Evolutionary conservation across 2,113 vertebrate species (phyloP).

Genomic region (Salvelinus sp.): DNA sequence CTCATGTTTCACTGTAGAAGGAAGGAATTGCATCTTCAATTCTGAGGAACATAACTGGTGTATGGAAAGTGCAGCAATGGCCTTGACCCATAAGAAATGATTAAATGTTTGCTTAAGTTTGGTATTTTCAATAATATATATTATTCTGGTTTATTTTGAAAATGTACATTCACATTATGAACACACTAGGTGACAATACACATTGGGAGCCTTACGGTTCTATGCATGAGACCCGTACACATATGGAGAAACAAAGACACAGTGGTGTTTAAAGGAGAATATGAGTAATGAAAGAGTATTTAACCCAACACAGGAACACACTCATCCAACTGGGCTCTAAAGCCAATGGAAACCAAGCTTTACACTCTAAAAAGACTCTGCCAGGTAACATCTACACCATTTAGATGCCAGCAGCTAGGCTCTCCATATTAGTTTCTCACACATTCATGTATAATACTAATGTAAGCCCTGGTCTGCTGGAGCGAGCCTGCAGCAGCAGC

Average conservation of each 20-base stretch:
- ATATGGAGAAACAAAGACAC: neutral
- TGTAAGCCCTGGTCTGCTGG: neutral
- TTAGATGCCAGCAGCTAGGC: neutral
- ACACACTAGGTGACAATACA: neutral
- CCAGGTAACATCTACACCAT: neutral
- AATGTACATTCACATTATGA: neutral
- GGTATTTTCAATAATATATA: neutral
- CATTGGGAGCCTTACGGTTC: neutral
- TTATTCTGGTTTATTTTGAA: neutral
- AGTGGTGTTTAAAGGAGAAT: neutral
- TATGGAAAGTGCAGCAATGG: neutral
- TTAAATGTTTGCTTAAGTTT: neutral
- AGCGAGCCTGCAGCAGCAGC: neutral
- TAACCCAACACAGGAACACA: neutral
- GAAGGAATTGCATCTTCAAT: neutral
- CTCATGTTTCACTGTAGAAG: conserved; percentile 80
- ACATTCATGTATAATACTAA: neutral
- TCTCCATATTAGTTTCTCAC: neutral
- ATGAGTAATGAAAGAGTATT: neutral
- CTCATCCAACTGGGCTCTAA: too few species aligned
- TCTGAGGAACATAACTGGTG: neutral
- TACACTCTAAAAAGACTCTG: neutral
- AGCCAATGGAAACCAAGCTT: neutral
- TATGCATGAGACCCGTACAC: neutral
- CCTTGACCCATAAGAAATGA: neutral